A percentile compares a stretch with the other conserved stretches of the same genome.
phyloP scores from a whole-genome alignment of 2,113 vertebrate species.

The Craseonycteris thonglongyai region DNA sequence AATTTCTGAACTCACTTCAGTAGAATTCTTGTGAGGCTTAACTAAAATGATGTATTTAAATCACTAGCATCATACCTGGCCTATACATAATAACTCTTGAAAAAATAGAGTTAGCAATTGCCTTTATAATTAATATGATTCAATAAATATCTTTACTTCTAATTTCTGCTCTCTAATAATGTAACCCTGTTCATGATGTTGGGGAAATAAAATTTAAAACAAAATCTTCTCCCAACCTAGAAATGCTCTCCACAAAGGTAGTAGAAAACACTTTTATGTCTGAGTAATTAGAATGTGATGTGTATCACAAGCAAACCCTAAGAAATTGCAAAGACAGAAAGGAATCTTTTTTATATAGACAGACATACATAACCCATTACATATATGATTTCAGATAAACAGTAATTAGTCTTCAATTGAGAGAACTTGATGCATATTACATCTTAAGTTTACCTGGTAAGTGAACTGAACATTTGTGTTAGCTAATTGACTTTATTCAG shows the following conservation, averaged over 20 bases:
- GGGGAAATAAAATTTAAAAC: background rate
- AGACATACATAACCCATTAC: background rate
- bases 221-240: background rate
- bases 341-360: background rate
- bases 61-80: background rate
- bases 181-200: background rate
- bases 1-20: background rate
- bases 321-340: background rate
- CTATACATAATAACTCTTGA: background rate
- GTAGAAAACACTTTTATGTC: background rate
- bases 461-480: background rate
- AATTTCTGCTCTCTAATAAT: background rate
- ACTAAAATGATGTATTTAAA: background rate
- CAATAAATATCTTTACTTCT: background rate
- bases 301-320: background rate
- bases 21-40: background rate
- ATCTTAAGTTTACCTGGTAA: background rate
- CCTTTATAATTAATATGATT: background rate
- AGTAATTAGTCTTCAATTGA: background rate
- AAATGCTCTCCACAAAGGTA: background rate
- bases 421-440: background rate
- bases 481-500: background rate
- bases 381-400: background rate
- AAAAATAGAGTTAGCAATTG: background rate
- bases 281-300: background rate